Percentiles rank a stretch among this genome's conserved stretches.
Evolutionary conservation across 2,113 vertebrate genomes (phyloP).

Genomic region (Hyla sarda): DNA sequence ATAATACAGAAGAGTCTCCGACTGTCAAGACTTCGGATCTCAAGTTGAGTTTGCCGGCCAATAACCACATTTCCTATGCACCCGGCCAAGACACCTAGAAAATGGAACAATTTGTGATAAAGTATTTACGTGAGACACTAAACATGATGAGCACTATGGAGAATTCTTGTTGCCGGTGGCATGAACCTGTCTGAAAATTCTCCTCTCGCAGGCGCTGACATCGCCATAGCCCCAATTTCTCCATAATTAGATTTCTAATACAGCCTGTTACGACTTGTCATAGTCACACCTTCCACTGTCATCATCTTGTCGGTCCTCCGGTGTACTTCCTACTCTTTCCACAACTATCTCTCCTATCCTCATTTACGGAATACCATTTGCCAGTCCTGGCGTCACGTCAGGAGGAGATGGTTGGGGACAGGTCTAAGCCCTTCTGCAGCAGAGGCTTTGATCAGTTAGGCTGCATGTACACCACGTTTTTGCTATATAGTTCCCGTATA

Average conservation of each 20-base stretch:
- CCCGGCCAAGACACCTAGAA: neutral
- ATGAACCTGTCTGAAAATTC: neutral
- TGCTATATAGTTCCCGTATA: too few relatives aligned
- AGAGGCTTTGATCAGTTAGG: neutral
- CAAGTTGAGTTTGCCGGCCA: neutral
- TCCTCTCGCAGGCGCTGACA: neutral
- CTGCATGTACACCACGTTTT: too few relatives aligned
- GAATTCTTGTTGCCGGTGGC: neutral
- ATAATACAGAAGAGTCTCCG: neutral
- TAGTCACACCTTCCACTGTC: neutral
- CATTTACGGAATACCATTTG: neutral
- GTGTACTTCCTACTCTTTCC: neutral
- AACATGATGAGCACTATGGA: conserved; percentile 25
- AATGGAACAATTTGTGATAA: conserved; percentile 2
- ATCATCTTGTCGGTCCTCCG: neutral
- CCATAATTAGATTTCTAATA: conserved; percentile 11
- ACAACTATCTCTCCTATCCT: neutral
- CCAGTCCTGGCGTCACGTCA: neutral
- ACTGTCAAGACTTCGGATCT: neutral
- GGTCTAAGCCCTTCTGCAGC: neutral
- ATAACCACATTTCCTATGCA: neutral
- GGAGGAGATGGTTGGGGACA: conserved; percentile 2
- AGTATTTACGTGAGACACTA: neutral
- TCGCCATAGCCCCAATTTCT: conserved; percentile 11
- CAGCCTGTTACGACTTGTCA: conserved; percentile 6